Conservation (phyloP, 2,888 invertebrate genomes). For the Sinohyriopsis cumingii region DNA sequence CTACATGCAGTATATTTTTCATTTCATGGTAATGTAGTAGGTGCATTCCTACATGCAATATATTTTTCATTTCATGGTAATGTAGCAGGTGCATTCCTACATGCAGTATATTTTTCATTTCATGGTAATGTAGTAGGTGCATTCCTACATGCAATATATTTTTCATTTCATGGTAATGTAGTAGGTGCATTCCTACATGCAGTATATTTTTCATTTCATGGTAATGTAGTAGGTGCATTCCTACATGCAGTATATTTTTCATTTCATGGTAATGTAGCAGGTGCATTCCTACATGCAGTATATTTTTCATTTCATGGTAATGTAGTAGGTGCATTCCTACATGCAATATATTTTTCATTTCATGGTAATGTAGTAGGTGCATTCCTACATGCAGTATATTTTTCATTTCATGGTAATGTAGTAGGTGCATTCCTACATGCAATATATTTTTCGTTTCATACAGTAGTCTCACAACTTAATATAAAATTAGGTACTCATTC, state of each 20-base stretch:
- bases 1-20: too few relatives aligned
- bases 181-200: neutral
- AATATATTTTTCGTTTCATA: too few relatives aligned
- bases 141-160: too few relatives aligned
- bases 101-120: too few relatives aligned
- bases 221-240: constrained; percentile 15
- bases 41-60: too few relatives aligned
- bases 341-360: too few relatives aligned
- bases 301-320: constrained; percentile 36
- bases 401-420: constrained; percentile 37
- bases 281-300: too few relatives aligned
- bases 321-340: neutral
- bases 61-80: constrained; percentile 36
- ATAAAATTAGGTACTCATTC: too few relatives aligned
- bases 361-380: constrained; percentile 31
- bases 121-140: constrained; percentile 31
- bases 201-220: constrained; percentile 21
- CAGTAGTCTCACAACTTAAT: too few relatives aligned
- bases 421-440: neutral
- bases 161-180: constrained; percentile 37
- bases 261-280: constrained; percentile 35
- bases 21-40: constrained; percentile 35
- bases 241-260: too few relatives aligned
- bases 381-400: too few relatives aligned
- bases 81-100: neutral